Base-by-base conservation (phyloP, 2,113 vertebrate species). In the Halichoerus grypus region DNA sequence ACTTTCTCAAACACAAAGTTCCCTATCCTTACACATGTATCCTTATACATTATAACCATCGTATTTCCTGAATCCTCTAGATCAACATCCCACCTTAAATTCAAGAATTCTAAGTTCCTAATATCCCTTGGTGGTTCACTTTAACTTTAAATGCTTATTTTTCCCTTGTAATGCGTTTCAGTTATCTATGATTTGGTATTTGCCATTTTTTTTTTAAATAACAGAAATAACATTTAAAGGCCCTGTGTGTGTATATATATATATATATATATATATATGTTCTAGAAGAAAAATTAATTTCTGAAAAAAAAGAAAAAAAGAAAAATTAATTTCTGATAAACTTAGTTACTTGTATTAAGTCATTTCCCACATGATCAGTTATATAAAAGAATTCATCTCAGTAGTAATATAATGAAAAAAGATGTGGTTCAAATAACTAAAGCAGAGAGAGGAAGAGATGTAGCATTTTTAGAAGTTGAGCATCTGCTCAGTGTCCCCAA, bases 241-340 rank as follows among this genome's bases (percentile, higher is more conserved):
- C 3, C 69, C 16, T 59, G 21, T 24, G 7, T 59, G 22, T 59
- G 9, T 63, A 1, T 63, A 13, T 61, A 11, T 24, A 24, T 22
- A 24, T 59, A 24, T 59, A 7, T 7, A 5, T 31, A 15, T 33
- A 31, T 26, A 26, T 65, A 16, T 65, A 7, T 59, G 8, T 24
- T 87, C 39, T 88, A 39, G 33, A 59, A 95, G 63, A 65, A 89
- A 94, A 74, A 39, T 22, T 55, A 72, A 80, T 69, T 96, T 92
- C 67, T 91, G 24, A 88, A 61, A 80, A 80, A 88, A 51, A 36
- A 11, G 59, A 57, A 57, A 57, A 19, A 57, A 57, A 57, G 15
- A 67, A 65, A 65, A 69, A 67, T 8, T 3, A 63, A 76, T 63
- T 96, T 93, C 59, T 88, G n/a, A 80, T 61, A 80, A 88, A 63